Base-by-base conservation (phyloP, 2,888 invertebrate species). In the Amaurobius ferox region DNA sequence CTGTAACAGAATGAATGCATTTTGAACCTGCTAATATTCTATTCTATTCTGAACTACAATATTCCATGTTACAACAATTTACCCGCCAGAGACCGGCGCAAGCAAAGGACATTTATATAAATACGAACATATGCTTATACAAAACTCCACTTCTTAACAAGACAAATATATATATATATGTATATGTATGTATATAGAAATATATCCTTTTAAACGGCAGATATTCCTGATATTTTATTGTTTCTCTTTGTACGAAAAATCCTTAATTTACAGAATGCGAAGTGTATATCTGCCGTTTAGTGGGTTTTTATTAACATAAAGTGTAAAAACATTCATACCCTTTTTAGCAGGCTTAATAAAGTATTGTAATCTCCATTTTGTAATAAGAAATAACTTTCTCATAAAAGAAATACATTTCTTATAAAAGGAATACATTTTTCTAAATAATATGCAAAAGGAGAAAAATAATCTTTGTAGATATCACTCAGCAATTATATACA, bases 141-240 rank as follows among this genome's bases (percentile, higher is more conserved):
- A 83, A 76, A 83, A 83, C 71, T 66, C 67, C 64, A 76, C 64
- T 77, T 71, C 71, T 30, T 81, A 76, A 71, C 83, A 72, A 76
- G 77, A 83, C 77, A 83, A 76, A 83, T 77, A 83, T 83, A 76
- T 81, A 74, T 81, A 74, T 81, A 40, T 76, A 28, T 79, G 62
- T 30, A 48, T 70, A 61, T 62, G 61, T 80, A 67, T 80, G 32
- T 72, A 81, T 81, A 77, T 83, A 83, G 77, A 83, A 83, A 83
- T 83, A 83, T 83, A 83, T 83, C n/a, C n/a, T n/a, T 83, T 83
- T 61, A 55, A 72, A 66, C 77, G 71, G 71, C 77, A 76, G 76
- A 66, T 66, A 66, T 16, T 19, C 16, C 19, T 26, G 32, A 66
- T 32, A 66, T n/a, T n/a, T 30, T 11, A 6, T 6, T 32, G 66